Evolutionary conservation across 37 sponge, comb jelly and placozoan genomes (phyloP), one percentile per base, ranked within the genome.

Genomic region (Geodia barretti): DNA sequence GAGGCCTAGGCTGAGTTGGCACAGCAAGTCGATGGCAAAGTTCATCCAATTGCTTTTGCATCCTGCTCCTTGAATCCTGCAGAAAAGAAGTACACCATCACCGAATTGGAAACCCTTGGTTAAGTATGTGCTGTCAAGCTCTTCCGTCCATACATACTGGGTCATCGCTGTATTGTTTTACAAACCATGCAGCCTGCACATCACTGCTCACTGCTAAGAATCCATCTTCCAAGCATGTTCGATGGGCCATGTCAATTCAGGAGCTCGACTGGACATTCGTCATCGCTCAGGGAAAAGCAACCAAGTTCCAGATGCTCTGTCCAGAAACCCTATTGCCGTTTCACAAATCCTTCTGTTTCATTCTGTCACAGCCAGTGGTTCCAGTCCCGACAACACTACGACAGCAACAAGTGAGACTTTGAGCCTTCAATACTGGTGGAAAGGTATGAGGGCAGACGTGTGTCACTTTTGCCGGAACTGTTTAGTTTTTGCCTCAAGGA

Each of bases 101-200:
- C 82, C 8, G 82, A 80, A 60, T 31, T 87, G 66, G 82, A 87
- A 42, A 81, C 88, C 21, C 82, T 80, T 32, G 88, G 65, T 76
- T 41, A 68, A 8, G 81, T 73, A 21, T 79, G 74, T 69, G 86
- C 86, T 23, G 69, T 59, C 30, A 35, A 60, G 28, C 38, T 43
- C 25, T 87, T 79, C 60, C 74, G 87, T 7, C 76, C 74, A 29
- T 80, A 87, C 41, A 23, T 87, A 23, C 75, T 67, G 4, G 84
- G 77, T 3, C 77, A 84, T 41, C 38, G 9, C 7, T 64, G 47
- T 61, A 23, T 64, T 26, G 77, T 81, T 31, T 39, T 63, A 81
- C 82, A 21, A 82, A 87, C 54, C 88, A 87, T 68, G 69, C 81
- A 17, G 77, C 88, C 23, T 81, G 75, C 36, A 76, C 62, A 3